Percentiles rank a stretch among this genome's conserved stretches.
Conservation (phyloP, 2,113 vertebrate species). For the Rhinoptilus africanus region DNA sequence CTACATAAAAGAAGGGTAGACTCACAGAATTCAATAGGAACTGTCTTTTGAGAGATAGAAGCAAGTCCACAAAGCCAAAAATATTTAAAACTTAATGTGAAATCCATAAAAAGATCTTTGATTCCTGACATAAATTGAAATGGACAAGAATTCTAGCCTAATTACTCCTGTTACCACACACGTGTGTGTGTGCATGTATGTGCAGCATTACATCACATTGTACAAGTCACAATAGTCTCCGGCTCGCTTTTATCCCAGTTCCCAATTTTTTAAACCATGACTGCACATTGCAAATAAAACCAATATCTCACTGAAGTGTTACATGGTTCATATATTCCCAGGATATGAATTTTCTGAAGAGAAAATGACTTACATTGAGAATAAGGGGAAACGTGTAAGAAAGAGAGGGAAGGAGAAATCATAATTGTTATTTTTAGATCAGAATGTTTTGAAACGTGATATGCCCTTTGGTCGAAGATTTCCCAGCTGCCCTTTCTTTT, state of each 20-base stretch:
- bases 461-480: neutral
- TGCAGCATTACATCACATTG: neutral
- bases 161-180: neutral
- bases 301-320: neutral
- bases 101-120: neutral
- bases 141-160: neutral
- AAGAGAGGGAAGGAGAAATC: neutral
- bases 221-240: neutral
- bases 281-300: neutral
- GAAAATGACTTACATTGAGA: neutral
- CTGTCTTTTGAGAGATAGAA: conserved; percentile 27
- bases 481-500: neutral
- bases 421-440: conserved; percentile 24
- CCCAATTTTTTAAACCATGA: neutral
- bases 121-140: neutral
- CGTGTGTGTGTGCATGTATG: rapidly evolving
- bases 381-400: neutral
- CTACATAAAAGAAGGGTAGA: neutral
- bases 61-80: neutral
- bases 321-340: neutral
- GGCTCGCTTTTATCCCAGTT: neutral
- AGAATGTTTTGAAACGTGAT: conserved; percentile 48
- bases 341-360: neutral
- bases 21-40: neutral
- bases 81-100: neutral